Percentiles rank a stretch among this genome's conserved stretches.
Conservation (phyloP, 2,113 vertebrate species). For the Perca flavescens region DNA sequence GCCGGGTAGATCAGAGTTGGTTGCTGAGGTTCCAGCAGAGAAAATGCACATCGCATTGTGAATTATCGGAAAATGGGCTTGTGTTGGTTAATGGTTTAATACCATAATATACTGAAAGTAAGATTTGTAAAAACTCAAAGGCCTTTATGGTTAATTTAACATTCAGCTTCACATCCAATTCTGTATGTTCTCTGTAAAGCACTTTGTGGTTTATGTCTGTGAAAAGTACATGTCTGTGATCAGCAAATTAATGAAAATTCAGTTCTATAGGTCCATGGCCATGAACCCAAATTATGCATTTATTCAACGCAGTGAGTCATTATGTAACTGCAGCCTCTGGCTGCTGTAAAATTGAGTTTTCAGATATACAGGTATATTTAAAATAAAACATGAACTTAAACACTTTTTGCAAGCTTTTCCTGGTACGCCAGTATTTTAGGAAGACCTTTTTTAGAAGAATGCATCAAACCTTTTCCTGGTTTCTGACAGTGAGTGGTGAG, state of each 20-base stretch:
- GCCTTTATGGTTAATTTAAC: neutral
- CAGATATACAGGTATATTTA: constrained; percentile 29
- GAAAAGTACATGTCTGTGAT: constrained; percentile 5
- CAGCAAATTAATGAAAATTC: constrained; percentile 29
- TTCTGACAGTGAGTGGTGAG: constrained; percentile 5
- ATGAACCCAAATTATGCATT: constrained; percentile 34
- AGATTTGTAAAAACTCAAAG: constrained; percentile 23
- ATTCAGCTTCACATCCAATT: constrained; percentile 11
- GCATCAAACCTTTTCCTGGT: neutral
- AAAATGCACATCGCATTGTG: constrained; percentile 19
- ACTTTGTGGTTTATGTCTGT: no score
- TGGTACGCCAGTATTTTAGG: neutral
- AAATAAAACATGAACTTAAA: constrained; percentile 32
- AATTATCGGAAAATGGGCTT: constrained; percentile 25
- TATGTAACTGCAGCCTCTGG: constrained; percentile 26
- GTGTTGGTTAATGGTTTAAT: constrained; percentile 27
- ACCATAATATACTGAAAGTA: neutral
- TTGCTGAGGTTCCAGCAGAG: constrained; percentile 14
- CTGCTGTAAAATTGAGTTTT: constrained; percentile 46
- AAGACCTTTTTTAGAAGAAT: constrained; percentile 6
- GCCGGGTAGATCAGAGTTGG: constrained; percentile 42
- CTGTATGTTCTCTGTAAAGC: neutral
- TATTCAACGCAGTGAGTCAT: constrained; percentile 28
- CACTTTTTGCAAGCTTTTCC: constrained; percentile 21
- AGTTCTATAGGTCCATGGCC: constrained; percentile 19